Percentiles rank a stretch among this genome's conserved stretches.
Conservation (phyloP, 2,113 vertebrate species). For the Proterorhinus semilunaris region DNA sequence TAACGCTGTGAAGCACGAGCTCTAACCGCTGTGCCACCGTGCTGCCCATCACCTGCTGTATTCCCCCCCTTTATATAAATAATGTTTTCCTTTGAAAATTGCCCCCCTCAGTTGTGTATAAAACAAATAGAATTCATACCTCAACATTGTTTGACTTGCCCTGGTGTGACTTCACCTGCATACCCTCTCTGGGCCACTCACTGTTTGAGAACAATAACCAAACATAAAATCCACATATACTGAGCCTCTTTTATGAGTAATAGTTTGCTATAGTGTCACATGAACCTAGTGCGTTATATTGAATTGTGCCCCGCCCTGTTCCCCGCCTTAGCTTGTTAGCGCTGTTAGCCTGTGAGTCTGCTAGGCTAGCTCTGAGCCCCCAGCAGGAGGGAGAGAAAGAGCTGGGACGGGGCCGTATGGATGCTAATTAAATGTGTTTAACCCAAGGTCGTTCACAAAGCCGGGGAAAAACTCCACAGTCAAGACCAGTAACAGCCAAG, state of each 20-base stretch:
- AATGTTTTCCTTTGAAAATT: too few species aligned
- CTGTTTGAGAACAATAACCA: too few species aligned
- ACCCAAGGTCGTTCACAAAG: constrained; percentile 60
- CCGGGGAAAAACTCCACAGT: constrained; percentile 20
- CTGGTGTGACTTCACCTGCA: too few species aligned
- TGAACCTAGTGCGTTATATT: neutral
- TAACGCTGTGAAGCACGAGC: too few species aligned
- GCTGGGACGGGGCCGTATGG: constrained; percentile 20
- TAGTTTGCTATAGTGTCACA: neutral
- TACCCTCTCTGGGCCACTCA: too few species aligned
- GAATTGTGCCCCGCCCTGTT: neutral
- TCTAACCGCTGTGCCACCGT: too few species aligned
- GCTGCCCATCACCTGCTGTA: too few species aligned
- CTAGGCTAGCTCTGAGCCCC: constrained; percentile 44
- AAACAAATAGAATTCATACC: too few species aligned
- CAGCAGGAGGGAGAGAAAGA: constrained; percentile 21
- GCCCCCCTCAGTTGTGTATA: too few species aligned
- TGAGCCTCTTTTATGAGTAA: neutral
- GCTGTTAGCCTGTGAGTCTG: constrained; percentile 30
- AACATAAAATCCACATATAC: too few species aligned
- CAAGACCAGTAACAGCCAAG: constrained; percentile 10
- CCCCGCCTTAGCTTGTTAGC: neutral
- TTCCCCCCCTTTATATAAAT: too few species aligned
- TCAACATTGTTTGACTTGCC: too few species aligned
- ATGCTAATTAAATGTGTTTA: constrained; percentile 76